These are phyloP conservation scores for Plutomurus gul DNA, from an alignment of 1,140 invertebrate species.

Conservation along the genomic window DNA sequence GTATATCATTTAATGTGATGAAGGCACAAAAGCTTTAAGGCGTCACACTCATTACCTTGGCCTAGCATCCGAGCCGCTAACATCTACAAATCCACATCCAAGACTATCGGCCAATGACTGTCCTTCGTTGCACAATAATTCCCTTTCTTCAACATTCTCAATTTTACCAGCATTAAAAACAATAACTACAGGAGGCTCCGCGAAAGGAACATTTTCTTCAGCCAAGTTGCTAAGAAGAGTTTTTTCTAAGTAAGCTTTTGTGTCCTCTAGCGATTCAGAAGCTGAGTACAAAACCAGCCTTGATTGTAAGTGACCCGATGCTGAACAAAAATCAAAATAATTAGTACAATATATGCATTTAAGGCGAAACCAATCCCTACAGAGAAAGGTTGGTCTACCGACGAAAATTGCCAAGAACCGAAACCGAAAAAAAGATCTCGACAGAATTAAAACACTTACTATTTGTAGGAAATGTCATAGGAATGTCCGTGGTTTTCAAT, in stretches of 20 bases:
- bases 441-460: too few relatives aligned
- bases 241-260: conserved; percentile 87
- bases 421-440: neutral
- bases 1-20: conserved; percentile 18
- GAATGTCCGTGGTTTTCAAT: conserved; percentile 48
- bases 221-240: conserved; percentile 88
- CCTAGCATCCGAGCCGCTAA: conserved; percentile 41
- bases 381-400: too few relatives aligned
- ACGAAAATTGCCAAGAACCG: too few relatives aligned
- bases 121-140: conserved; percentile 51
- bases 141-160: conserved; percentile 46
- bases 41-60: conserved; percentile 9
- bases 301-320: conserved; percentile 50
- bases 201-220: conserved; percentile 84
- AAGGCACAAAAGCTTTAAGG: neutral
- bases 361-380: too few relatives aligned
- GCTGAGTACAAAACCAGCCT: conserved; percentile 77
- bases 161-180: conserved; percentile 42
- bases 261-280: conserved; percentile 87
- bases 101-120: conserved; percentile 54
- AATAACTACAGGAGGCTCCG: conserved; percentile 67
- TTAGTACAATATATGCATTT: too few relatives aligned
- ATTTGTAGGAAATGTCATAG: conserved; percentile 42
- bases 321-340: too few relatives aligned
- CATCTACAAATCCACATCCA: conserved; percentile 53